Evolutionary conservation across 2,113 vertebrate species (phyloP), one percentile per base, ranked within the genome.

Genomic region (Lepus timidus): DNA sequence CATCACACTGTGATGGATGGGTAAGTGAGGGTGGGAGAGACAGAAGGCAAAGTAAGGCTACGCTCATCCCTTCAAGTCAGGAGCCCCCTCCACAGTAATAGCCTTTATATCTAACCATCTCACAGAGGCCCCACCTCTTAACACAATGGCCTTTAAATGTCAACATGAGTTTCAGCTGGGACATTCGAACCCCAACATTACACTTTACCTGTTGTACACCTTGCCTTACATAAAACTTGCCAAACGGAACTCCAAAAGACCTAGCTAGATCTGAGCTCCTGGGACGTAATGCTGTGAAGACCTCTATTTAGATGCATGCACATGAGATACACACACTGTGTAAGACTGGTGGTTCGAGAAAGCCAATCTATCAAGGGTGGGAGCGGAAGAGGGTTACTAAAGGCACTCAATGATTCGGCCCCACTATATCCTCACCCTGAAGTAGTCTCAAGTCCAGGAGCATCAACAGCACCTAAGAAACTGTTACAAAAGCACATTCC

Each of bases 1-100:
- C 4, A 0, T 11, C 14, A 3, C 44, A 22, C 9, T 19, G 4
- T 11, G 11, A 17, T 11, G 22, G 25, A 31, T 7, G 13, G 31
- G 74, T 22, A 73, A 64, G 31, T 19, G 3, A 36, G 52, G 16
- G 29, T 39, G 9, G 8, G 5, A 2, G 4, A 11, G 52, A 55
- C 2, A 16, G 68, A 65, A 44, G 58, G 19, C 23, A 64, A 33
- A 17, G 31, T 4, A 17, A 25, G 51, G 23, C 39, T 36, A 51
- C 70, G 55, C 51, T 27, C 52, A 31, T 17, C 70, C 17, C 73
- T 44, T 19, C 25, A 17, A 11, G 39, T 27, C 74, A 11, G 25
- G 36, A 70, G 22, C 29, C 39, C 6, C 55, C 49, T 20, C 74
- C 16, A 17, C 22, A 20, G 36, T 12, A 29, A 8, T 1, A 29